A percentile compares a stretch with the other conserved stretches of the same genome.
These are phyloP conservation scores for Polypterus bichir DNA, from an alignment of 2,113 vertebrate species.

Conservation along the genomic window DNA sequence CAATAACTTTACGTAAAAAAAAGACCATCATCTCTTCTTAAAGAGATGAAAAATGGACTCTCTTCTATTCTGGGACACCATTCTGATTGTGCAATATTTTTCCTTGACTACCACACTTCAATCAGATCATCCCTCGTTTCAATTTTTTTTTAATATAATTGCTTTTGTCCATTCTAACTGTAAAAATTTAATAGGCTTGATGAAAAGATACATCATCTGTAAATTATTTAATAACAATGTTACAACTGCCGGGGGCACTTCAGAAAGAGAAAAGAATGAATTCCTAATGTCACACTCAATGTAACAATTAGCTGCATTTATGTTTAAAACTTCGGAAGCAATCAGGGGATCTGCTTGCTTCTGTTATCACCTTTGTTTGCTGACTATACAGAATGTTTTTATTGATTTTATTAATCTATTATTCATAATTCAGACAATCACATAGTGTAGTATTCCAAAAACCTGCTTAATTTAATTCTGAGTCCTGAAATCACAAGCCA, in stretches of 20 bases:
- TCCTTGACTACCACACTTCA: not conserved
- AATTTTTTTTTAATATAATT: conserved; percentile 4
- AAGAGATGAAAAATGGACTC: not conserved
- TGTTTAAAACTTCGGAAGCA: not conserved
- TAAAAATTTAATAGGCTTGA: not conserved
- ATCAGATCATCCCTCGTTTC: conserved; percentile 1
- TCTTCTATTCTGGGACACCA: conserved; percentile 1
- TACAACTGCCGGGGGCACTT: conserved; percentile 4
- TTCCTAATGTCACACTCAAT: too few relatives aligned
- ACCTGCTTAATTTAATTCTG: too few relatives aligned
- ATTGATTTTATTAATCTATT: too few relatives aligned
- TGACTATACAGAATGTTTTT: too few relatives aligned
- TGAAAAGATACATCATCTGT: not conserved
- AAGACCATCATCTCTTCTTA: not conserved
- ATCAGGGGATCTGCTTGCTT: too few relatives aligned
- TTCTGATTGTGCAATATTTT: not conserved
- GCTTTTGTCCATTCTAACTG: conserved; percentile 7
- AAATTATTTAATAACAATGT: conserved; percentile 12
- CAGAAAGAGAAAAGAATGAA: not conserved
- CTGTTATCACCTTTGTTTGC: too few relatives aligned
- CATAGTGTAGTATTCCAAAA: too few relatives aligned
- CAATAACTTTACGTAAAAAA: not conserved
- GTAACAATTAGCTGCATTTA: not conserved
- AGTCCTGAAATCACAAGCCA: too few relatives aligned
- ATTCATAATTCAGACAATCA: too few relatives aligned